A percentile compares a stretch with the other conserved stretches of the same genome.
phyloP scores from a whole-genome alignment of 2,888 invertebrate species.

The Drosophila pegasa region DNA sequence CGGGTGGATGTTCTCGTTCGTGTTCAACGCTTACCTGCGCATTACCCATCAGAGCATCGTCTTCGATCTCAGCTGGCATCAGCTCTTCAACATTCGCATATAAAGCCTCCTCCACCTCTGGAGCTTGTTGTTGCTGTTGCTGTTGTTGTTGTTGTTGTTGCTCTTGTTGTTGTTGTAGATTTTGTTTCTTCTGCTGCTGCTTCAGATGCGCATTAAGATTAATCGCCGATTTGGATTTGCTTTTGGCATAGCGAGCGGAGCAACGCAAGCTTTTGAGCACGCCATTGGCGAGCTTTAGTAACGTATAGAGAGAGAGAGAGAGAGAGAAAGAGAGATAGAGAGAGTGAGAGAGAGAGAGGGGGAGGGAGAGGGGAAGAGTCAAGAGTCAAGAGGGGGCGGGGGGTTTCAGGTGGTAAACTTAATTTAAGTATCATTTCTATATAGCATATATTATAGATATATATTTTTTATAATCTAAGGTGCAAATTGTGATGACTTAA shows the following conservation, averaged over 20 bases:
- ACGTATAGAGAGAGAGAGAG: no score
- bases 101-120: slow-evolving; percentile 60
- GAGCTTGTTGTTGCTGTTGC: slow-evolving; percentile 8
- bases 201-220: slow-evolving; percentile 68
- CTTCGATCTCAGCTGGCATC: slow-evolving; percentile 43
- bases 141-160: slow-evolving; percentile 14
- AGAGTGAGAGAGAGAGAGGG: slow-evolving; percentile 11
- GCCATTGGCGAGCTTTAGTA: slow-evolving; percentile 66
- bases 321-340: slow-evolving; percentile 17
- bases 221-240: slow-evolving; percentile 68
- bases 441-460: slow-evolving; percentile 11
- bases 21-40: slow-evolving; percentile 66
- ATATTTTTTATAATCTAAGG: slow-evolving; percentile 19
- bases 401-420: slow-evolving; percentile 5
- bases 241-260: slow-evolving; percentile 68
- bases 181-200: slow-evolving; percentile 61
- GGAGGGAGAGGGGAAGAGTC: not conserved
- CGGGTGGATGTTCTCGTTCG: slow-evolving; percentile 35
- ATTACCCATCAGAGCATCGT: slow-evolving; percentile 70
- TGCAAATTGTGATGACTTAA: slow-evolving; percentile 35
- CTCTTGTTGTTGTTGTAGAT: slow-evolving; percentile 26
- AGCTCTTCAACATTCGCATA: slow-evolving; percentile 67
- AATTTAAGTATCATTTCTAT: slow-evolving; percentile 25
- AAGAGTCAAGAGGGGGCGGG: not conserved
- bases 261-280: slow-evolving; percentile 69